Evolutionary conservation across 2,797 vertebrate genomes (phyloP).

Genomic region (Tolypeutes matacus): DNA sequence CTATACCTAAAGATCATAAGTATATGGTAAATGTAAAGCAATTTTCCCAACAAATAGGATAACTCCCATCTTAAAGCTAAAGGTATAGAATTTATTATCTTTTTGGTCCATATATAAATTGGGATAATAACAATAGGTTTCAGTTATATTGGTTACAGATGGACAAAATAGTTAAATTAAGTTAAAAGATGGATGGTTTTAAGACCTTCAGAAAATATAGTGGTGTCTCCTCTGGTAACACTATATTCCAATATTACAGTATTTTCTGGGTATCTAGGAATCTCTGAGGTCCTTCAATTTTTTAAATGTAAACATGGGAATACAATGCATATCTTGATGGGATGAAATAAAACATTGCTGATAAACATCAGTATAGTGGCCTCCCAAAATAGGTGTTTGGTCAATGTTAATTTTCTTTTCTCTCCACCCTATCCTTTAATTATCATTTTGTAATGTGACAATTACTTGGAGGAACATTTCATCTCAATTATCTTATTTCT

Average conservation of each 20-base stretch:
- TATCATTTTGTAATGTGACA: conserved; percentile 56
- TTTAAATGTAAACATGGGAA: neutral
- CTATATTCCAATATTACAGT: neutral
- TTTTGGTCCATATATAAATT: neutral
- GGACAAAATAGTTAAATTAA: neutral
- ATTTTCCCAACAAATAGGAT: neutral
- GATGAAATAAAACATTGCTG: neutral
- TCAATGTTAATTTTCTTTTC: neutral
- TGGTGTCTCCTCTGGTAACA: neutral
- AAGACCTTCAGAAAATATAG: neutral
- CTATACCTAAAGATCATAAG: conserved; percentile 5
- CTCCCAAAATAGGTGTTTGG: neutral
- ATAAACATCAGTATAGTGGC: neutral
- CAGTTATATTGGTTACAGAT: neutral
- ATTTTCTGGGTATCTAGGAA: neutral
- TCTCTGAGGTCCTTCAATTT: neutral
- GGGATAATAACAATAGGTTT: neutral
- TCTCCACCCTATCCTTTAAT: conserved; percentile 1
- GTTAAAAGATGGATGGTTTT: neutral
- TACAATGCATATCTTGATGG: neutral
- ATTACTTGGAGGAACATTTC: conserved; percentile 34
- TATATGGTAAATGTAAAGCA: neutral
- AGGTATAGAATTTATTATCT: neutral
- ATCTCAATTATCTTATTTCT: conserved; percentile 53
- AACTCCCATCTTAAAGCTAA: neutral